Percentiles rank a stretch among this genome's conserved stretches.
These are phyloP conservation scores for Conopomorpha cramerella DNA, from an alignment of 1,140 invertebrate species.

Conservation along the genomic window DNA sequence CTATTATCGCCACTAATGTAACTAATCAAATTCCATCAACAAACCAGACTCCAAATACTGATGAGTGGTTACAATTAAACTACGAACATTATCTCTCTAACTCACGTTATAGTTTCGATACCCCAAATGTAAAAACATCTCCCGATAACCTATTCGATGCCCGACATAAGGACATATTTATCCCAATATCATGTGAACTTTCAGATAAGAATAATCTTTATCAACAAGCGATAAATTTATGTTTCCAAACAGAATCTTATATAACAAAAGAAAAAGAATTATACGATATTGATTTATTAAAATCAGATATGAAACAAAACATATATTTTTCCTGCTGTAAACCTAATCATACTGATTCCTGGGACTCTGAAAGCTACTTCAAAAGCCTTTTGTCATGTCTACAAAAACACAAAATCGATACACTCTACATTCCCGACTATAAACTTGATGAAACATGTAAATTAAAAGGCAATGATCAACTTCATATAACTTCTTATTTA, in stretches of 20 bases:
- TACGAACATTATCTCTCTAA: too few relatives aligned
- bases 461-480: neutral
- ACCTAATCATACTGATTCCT: neutral
- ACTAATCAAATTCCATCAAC: too few relatives aligned
- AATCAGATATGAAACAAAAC: neutral
- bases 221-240: neutral
- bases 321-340: neutral
- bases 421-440: neutral
- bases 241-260: neutral
- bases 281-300: neutral
- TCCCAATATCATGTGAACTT: neutral
- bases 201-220: neutral
- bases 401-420: neutral
- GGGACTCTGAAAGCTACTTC: neutral
- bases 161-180: neutral
- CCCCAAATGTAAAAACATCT: neutral
- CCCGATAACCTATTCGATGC: neutral
- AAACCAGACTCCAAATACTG: too few relatives aligned
- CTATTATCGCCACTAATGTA: too few relatives aligned
- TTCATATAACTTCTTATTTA: too few relatives aligned
- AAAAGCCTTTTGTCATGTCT: neutral
- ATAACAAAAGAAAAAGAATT: neutral
- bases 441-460: neutral
- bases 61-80: too few relatives aligned
- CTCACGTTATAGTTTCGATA: too few relatives aligned